Evolutionary conservation across 2,113 vertebrate species (phyloP), one percentile per base, ranked within the genome.

Genomic region (Larimichthys polyactis): DNA sequence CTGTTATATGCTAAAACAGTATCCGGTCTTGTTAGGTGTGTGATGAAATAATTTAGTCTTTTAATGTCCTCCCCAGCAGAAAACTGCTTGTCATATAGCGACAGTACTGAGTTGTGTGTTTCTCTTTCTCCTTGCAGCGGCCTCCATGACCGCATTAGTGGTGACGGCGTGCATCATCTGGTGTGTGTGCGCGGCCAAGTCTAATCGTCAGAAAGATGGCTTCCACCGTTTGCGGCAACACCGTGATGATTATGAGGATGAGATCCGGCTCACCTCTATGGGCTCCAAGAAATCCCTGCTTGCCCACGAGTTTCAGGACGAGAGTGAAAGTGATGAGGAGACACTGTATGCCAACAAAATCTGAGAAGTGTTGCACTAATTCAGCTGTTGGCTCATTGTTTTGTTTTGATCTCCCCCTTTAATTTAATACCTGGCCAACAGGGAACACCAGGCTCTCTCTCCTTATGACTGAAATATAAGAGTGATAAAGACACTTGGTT

Each of bases 321-420:
- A 99, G 86, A 99, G 97, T 0, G 98, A 99, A 94, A 99, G 98
- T 15, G 98, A 99, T 4, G 98, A 99, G 80, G 98, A 99, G 86
- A 99, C 98, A 0, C 79, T 99, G 22, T 99, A 99, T 71, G 96
- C 96, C 88, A 99, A 98, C 96, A 99, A 99, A 94, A 96, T 98
- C 87, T 98, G 95, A 97, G 60, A 79, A 36, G 29, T 16, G 55
- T 10, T 24, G 40, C n/a, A 36, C 52, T 11, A 19, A n/a, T 55
- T 55, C 65, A n/a, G 24, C 32, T 70, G 29, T 54, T 74, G 77
- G 65, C 70, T 79, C 65, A 0, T 36, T 84, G 19, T 78, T 88
- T 87, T 66, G 59, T 72, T 91, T 87, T 73, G 12, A 62, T 74
- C 8, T 46, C 71, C 62, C 66, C 71, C 11, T 32, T 52, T 63